Conservation (phyloP, 2,888 invertebrate species). For the Parnassius orleans region DNA sequence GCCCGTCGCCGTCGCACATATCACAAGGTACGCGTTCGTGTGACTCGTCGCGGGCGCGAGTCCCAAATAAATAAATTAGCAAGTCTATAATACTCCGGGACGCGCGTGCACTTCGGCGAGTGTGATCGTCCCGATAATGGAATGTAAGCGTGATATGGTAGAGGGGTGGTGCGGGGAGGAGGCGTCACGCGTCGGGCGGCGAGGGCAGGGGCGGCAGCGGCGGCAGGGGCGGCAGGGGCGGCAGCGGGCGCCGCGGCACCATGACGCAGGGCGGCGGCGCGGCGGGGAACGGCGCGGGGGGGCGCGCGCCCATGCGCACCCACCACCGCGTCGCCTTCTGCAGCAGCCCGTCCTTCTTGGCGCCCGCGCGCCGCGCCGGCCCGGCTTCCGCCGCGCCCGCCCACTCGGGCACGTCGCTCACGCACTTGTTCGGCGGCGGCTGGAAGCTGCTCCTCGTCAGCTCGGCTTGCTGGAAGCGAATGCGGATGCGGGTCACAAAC, state of each 20-base stretch:
- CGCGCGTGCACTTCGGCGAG: slow-evolving; percentile 59
- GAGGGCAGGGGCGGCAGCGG: slow-evolving; percentile 54
- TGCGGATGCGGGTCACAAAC: background rate
- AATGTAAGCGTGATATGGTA: slow-evolving; percentile 77
- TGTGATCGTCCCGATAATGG: slow-evolving; percentile 73
- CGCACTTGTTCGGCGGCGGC: slow-evolving; percentile 85
- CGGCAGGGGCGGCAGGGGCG: slow-evolving; percentile 39
- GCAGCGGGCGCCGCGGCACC: slow-evolving; percentile 55
- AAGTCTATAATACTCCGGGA: slow-evolving; percentile 75
- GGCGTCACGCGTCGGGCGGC: slow-evolving; percentile 53
- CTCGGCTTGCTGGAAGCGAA: slow-evolving; percentile 81
- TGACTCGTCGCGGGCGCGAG: slow-evolving; percentile 38
- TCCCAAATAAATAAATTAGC: slow-evolving; percentile 76
- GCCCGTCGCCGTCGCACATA: slow-evolving; percentile 47
- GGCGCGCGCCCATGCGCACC: slow-evolving; percentile 75
- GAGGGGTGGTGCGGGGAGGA: slow-evolving; percentile 41
- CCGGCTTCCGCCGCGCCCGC: slow-evolving; percentile 54
- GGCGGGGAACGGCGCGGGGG: slow-evolving; percentile 49
- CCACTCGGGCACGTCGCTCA: slow-evolving; percentile 84
- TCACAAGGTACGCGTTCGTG: slow-evolving; percentile 45
- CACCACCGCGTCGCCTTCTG: slow-evolving; percentile 78
- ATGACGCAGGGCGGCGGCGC: slow-evolving; percentile 57
- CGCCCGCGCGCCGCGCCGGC: slow-evolving; percentile 36
- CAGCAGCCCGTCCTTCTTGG: slow-evolving; percentile 76
- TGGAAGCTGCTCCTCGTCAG: slow-evolving; percentile 84